Conservation (phyloP, 2,888 invertebrate species). For the Homarus gammarus region DNA sequence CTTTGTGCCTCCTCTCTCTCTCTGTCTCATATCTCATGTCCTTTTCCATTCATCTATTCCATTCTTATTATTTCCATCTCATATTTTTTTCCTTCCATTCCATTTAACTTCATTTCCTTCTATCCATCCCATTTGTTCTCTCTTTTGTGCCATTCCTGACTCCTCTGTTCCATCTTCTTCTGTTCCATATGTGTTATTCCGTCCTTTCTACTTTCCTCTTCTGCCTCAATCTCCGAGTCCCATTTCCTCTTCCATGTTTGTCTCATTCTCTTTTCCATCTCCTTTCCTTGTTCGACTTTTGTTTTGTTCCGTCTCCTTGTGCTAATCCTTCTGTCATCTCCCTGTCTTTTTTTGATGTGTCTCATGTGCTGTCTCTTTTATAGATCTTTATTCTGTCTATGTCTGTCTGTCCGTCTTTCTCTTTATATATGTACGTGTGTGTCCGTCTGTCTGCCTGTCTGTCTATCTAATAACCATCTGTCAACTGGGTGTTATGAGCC, state of each 20-base stretch:
- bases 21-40: conserved; percentile 7
- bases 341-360: not conserved
- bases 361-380: not conserved
- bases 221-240: not conserved
- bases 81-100: not conserved
- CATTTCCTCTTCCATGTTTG: not conserved
- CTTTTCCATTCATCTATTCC: not conserved
- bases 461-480: too few relatives aligned
- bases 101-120: not conserved
- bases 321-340: not conserved
- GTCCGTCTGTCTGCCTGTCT: not conserved
- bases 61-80: not conserved
- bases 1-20: conserved; percentile 8
- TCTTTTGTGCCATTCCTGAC: not conserved
- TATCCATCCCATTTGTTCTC: conserved; percentile 2
- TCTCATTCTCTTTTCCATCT: not conserved
- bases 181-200: not conserved
- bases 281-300: not conserved
- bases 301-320: not conserved
- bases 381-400: too few relatives aligned
- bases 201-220: not conserved
- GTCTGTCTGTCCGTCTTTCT: not conserved
- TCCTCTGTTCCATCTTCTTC: conserved; percentile 3
- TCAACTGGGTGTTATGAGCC: too few relatives aligned
- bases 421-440: not conserved